These are phyloP conservation scores for Harpagoxenus sublaevis DNA, from an alignment of 2,888 invertebrate genomes.

Conservation along the genomic window DNA sequence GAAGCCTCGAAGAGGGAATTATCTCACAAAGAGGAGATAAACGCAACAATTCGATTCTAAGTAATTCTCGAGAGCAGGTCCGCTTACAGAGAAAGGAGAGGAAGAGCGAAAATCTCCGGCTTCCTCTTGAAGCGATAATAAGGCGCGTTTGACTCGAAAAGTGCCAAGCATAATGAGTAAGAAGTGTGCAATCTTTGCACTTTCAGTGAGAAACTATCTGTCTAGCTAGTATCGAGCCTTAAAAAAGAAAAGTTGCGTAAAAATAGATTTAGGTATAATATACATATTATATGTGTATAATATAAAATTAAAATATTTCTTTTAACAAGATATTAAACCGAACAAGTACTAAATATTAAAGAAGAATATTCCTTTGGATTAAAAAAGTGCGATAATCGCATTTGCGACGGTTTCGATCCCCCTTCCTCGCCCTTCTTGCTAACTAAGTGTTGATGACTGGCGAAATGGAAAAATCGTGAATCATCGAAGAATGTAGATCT, in stretches of 20 bases:
- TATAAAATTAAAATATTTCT: not conserved
- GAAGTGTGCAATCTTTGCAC: not conserved
- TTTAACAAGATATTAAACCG: not conserved
- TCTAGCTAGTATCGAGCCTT: not conserved
- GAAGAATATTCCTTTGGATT: not conserved
- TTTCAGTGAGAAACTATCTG: not conserved
- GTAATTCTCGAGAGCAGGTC: constrained; percentile 38
- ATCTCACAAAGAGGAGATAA: constrained; percentile 38
- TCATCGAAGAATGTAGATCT: constrained; percentile 26
- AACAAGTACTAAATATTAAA: not conserved
- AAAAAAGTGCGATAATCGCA: constrained; percentile 20
- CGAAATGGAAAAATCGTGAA: constrained; percentile 36
- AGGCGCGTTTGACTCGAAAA: constrained; percentile 34
- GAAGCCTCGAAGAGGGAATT: constrained; percentile 32
- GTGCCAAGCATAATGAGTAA: constrained; percentile 18
- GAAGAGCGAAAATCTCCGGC: constrained; percentile 21
- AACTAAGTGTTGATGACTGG: constrained; percentile 19
- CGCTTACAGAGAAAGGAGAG: constrained; percentile 20
- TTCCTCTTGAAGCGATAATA: constrained; percentile 40
- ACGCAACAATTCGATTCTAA: constrained; percentile 44
- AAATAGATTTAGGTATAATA: not conserved
- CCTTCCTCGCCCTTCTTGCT: not conserved
- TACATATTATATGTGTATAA: not conserved
- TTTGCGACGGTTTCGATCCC: constrained; percentile 8
- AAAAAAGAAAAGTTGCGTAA: not conserved